A percentile compares a stretch with the other conserved stretches of the same genome.
phyloP scores from a whole-genome alignment of 1,140 invertebrate species.

The Zaprionus taronus region DNA sequence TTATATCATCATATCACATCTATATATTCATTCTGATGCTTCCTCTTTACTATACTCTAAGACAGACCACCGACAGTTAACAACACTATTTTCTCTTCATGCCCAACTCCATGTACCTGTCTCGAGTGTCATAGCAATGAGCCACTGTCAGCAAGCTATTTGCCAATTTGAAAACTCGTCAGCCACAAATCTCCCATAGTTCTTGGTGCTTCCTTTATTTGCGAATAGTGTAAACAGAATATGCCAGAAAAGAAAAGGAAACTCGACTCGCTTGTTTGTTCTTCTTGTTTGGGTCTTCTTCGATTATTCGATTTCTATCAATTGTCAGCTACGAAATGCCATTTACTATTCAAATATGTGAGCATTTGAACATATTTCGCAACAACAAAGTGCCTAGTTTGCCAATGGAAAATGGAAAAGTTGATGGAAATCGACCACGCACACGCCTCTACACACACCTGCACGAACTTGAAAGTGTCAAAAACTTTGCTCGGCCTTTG shows the following conservation, averaged over 20 bases:
- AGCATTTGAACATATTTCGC: slow-evolving; percentile 12
- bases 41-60: no score
- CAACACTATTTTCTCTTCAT: no score
- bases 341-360: slow-evolving; percentile 16
- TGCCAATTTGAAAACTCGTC: not conserved
- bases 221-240: not conserved
- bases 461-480: slow-evolving; percentile 44
- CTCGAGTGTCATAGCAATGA: not conserved
- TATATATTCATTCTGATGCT: no score
- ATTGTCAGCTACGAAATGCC: slow-evolving; percentile 6
- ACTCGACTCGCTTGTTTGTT: not conserved
- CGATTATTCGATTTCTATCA: slow-evolving; percentile 23
- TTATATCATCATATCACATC: no score
- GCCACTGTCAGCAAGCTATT: not conserved
- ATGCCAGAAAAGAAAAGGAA: not conserved
- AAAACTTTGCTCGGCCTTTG: slow-evolving; percentile 11
- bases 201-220: not conserved
- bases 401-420: slow-evolving; percentile 11
- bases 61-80: no score
- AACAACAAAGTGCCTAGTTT: slow-evolving; percentile 10
- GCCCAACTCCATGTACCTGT: not conserved
- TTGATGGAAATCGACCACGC: slow-evolving; percentile 23
- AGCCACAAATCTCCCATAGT: not conserved
- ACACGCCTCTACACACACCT: not conserved
- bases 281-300: slow-evolving; percentile 17